Percentiles rank a stretch among this genome's conserved stretches.
These are phyloP conservation scores for Craseonycteris thonglongyai DNA, from an alignment of 2,113 vertebrate species.

Conservation along the genomic window DNA sequence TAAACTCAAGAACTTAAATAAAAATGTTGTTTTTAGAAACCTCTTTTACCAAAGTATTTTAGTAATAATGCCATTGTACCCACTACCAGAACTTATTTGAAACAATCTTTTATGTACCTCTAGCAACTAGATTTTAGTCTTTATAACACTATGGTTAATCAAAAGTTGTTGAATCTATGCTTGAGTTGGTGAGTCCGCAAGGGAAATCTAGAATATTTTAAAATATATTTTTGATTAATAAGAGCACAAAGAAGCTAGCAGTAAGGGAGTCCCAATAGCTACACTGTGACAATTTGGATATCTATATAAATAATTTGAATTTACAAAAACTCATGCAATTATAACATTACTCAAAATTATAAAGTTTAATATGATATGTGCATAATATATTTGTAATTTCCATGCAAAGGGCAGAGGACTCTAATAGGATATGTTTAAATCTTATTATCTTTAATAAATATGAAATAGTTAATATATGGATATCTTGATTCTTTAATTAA, in stretches of 20 bases:
- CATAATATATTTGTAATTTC: neutral
- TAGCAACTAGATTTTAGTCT: neutral
- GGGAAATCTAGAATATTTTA: neutral
- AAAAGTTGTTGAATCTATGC: neutral
- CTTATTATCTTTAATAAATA: neutral
- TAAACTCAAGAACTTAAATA: neutral
- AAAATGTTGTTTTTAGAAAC: neutral
- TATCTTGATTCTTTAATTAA: neutral
- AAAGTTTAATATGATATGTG: neutral
- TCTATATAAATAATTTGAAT: neutral
- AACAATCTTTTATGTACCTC: neutral
- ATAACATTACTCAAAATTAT: neutral
- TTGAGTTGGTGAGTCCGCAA: neutral
- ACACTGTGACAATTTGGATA: neutral
- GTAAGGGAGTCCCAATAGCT: neutral
- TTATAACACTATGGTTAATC: neutral
- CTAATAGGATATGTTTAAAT: neutral
- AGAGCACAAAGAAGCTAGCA: neutral
- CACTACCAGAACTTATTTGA: neutral
- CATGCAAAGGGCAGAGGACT: neutral
- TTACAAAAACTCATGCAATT: neutral
- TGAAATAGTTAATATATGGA: neutral
- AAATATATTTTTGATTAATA: conserved; percentile 11
- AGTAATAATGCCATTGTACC: neutral
- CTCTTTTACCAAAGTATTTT: neutral